A percentile compares a stretch with the other conserved stretches of the same genome.
These are phyloP conservation scores for Drosophila rellima DNA, from an alignment of 2,888 invertebrate species.

Conservation along the genomic window DNA sequence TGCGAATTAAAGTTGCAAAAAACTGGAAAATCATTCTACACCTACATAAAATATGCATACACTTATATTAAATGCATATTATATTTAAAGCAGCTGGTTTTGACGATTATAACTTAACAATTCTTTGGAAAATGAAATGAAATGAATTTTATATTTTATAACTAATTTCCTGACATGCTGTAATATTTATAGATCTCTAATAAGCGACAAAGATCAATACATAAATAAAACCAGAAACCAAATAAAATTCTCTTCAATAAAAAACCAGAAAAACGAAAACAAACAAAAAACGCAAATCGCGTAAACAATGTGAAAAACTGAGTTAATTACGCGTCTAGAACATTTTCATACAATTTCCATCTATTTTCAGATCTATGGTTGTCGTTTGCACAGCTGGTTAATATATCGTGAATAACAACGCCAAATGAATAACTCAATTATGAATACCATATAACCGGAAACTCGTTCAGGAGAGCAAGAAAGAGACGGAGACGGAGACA, in stretches of 20 bases:
- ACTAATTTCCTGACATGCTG: not conserved
- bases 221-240: not conserved
- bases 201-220: not conserved
- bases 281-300: not conserved
- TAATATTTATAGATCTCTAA: not conserved
- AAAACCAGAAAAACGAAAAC: conserved; percentile 1
- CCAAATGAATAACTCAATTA: conserved; percentile 43
- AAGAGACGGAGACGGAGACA: no score
- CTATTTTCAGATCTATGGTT: conserved; percentile 35
- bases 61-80: not conserved
- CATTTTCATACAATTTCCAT: conserved; percentile 17
- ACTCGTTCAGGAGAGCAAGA: not conserved
- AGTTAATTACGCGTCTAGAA: conserved; percentile 31
- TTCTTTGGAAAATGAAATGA: not conserved
- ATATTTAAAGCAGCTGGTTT: not conserved
- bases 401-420: conserved; percentile 24
- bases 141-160: not conserved
- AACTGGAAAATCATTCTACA: conserved; percentile 7
- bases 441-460: conserved; percentile 45
- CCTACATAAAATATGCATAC: conserved; percentile 32
- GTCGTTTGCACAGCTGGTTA: conserved; percentile 54
- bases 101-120: no score
- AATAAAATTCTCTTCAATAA: conserved; percentile 8
- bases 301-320: conserved; percentile 20
- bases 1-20: conserved; percentile 17